These are phyloP conservation scores for Cetonia aurata DNA, from an alignment of 2,888 invertebrate genomes.

Conservation along the genomic window DNA sequence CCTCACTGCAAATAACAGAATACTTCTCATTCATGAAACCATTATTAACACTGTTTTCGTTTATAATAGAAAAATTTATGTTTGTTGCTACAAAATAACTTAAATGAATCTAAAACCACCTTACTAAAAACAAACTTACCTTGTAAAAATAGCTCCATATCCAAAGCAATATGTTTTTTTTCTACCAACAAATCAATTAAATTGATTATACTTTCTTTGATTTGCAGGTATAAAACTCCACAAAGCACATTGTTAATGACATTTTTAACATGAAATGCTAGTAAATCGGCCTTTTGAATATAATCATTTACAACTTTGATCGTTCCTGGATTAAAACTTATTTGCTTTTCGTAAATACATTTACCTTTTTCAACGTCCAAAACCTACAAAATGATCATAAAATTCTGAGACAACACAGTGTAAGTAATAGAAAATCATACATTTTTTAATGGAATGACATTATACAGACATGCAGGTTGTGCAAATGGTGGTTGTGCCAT, in stretches of 20 bases:
- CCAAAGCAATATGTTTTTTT: conserved; percentile 10
- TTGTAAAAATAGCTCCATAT: conserved; percentile 21
- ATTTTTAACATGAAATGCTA: conserved; percentile 7
- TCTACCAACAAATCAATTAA: conserved; percentile 12
- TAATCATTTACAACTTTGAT: conserved; percentile 14
- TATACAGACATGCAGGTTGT: conserved; percentile 25
- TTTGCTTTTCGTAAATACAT: conserved; percentile 16
- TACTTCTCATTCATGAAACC: not conserved
- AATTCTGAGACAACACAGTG: not conserved
- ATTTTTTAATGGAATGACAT: conserved; percentile 14
- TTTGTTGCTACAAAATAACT: conserved; percentile 11
- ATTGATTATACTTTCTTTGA: conserved; percentile 4
- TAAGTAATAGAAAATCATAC: not conserved
- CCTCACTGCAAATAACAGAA: not conserved
- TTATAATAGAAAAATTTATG: not conserved
- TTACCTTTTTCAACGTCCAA: conserved; percentile 3
- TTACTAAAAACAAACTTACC: not conserved
- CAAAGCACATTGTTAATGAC: conserved; percentile 3
- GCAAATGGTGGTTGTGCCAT: conserved; percentile 10
- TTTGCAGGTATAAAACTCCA: conserved; percentile 6
- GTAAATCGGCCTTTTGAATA: conserved; percentile 1
- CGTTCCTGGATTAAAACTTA: conserved; percentile 16
- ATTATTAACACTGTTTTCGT: not conserved
- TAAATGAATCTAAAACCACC: not conserved
- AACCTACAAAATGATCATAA: conserved; percentile 2